Evolutionary conservation across 2,888 invertebrate species (phyloP), one percentile per base, ranked within the genome.

Genomic region (Lamproptera curius): DNA sequence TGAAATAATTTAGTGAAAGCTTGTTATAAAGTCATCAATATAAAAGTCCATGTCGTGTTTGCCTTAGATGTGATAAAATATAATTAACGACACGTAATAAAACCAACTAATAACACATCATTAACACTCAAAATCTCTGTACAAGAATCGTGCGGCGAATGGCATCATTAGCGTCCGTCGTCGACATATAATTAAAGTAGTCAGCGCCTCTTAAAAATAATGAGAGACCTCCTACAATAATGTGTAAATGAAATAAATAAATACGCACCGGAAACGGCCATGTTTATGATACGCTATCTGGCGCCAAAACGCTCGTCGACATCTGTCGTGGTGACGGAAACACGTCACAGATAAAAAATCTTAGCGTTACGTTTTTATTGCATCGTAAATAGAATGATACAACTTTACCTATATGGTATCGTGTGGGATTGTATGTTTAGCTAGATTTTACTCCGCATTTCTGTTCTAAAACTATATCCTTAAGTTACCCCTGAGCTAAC

Each of bases 141-240:
- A 9, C 9, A 10, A 28, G 28, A 28, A 28, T 28, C 28, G 11
- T 13, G 23, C 11, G 46, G 11, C 36, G 36, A 31, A 26, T 16
- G n/a, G 28, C 41, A n/a, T 46, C 41, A 36, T 46, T 46, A 46
- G 41, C 15, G 36, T 15, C 15, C 17, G 36, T 46, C 46, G 36
- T 46, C 41, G 34, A 36, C 46, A 42, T 36, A 13, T 31, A 40
- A 31, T 46, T 40, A 46, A 16, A 40, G 40, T 14, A 14, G 41
- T 42, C 41, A 36, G 31, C 46, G 41, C 17, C 41, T 41, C 46
- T 41, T 46, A 36, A 46, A 46, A 14, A 37, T 41, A 41, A 46
- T 20, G 46, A 46, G 20, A 15, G 9, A 14, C 41, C 41, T 46
- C 36, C 46, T 26, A 28, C 40, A 17, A 10, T 15, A 1, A 31